Percentiles rank a stretch among this genome's conserved stretches.
phyloP scores from a whole-genome alignment of 2,113 vertebrate genomes.

The Trogon surrucura region DNA sequence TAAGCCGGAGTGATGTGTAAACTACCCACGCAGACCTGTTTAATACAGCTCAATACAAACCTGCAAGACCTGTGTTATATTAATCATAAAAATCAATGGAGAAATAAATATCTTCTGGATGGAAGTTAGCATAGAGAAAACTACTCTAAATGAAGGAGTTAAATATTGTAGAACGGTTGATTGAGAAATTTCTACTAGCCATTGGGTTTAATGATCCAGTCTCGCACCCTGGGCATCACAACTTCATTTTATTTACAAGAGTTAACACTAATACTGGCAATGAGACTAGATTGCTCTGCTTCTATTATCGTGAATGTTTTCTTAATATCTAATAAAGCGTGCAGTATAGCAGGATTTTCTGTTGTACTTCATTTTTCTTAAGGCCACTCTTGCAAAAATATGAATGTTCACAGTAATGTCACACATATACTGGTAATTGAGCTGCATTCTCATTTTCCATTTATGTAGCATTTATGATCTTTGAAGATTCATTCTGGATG shows the following conservation, averaged over 20 bases:
- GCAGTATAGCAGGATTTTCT: background rate
- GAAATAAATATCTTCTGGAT: background rate
- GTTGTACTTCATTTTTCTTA: background rate
- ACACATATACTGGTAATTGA: background rate
- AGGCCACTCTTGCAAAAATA: background rate
- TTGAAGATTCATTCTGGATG: constrained; percentile 1
- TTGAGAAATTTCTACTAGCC: background rate
- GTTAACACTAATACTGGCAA: background rate
- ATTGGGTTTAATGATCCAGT: background rate
- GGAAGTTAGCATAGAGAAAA: background rate
- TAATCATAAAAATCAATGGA: background rate
- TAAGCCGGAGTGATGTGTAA: background rate
- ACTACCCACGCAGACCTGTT: background rate
- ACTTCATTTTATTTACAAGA: background rate
- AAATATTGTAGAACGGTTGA: background rate
- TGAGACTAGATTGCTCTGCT: background rate
- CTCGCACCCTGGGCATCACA: background rate
- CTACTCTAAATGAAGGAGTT: background rate
- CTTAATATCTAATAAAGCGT: background rate
- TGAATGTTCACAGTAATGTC: background rate
- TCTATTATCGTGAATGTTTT: background rate
- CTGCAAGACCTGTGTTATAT: background rate
- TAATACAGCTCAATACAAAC: background rate
- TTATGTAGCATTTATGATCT: background rate
- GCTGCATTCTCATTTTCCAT: background rate